Evolutionary conservation across 2,113 vertebrate genomes (phyloP).

Genomic region (Thamnophis sirtalis): DNA sequence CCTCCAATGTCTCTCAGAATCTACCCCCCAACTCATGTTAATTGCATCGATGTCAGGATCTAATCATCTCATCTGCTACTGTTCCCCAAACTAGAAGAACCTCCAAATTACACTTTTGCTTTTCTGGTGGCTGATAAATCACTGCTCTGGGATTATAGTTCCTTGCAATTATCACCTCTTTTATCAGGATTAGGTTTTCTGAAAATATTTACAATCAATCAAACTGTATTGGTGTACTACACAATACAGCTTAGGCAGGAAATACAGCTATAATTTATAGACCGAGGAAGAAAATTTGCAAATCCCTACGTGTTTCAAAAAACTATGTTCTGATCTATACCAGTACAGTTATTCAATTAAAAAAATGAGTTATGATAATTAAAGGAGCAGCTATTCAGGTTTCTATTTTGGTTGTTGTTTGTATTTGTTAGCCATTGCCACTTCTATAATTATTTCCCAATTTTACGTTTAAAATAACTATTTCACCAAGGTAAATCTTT

Average conservation of each 20-base stretch:
- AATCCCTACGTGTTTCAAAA: not conserved
- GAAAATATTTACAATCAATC: not conserved
- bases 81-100: not conserved
- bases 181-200: not conserved
- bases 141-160: not conserved
- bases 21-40: not conserved
- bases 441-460: not conserved
- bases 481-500: conserved; percentile 8
- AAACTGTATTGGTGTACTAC: not conserved
- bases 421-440: not conserved
- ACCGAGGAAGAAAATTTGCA: not conserved
- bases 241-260: not conserved
- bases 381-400: not conserved
- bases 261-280: not conserved
- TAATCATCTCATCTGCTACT: not conserved
- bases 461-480: not conserved
- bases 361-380: not conserved
- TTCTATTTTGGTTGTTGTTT: not conserved
- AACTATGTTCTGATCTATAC: not conserved
- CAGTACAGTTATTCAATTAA: not conserved
- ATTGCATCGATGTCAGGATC: not conserved
- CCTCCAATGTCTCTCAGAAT: not conserved
- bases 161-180: not conserved
- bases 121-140: not conserved
- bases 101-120: not conserved